Evolutionary conservation across 2,113 vertebrate genomes (phyloP).

Genomic region (Desmodus rotundus): DNA sequence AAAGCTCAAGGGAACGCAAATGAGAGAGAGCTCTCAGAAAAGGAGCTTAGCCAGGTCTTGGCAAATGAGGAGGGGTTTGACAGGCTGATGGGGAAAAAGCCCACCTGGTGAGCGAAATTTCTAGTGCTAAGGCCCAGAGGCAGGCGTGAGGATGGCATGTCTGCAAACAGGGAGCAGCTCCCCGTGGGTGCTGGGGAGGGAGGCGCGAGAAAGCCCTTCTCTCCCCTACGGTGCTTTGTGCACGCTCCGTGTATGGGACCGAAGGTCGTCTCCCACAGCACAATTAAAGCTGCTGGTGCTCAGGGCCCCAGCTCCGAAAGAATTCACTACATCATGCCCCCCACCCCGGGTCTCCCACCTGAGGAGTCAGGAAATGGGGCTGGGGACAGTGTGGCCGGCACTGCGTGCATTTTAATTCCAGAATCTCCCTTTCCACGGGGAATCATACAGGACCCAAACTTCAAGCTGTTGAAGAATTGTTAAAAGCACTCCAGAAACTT

Average conservation of each 20-base stretch:
- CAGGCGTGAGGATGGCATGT: accelerated
- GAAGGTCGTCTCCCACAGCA: not conserved
- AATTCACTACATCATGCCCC: not conserved
- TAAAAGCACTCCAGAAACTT: not conserved
- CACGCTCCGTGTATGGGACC: not conserved
- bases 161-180: not conserved
- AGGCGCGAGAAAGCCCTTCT: too few species aligned
- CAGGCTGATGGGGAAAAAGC: not conserved
- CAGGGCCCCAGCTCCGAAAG: not conserved
- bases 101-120: too few species aligned
- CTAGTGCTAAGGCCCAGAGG: too few species aligned
- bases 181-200: accelerated
- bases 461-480: not conserved
- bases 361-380: not conserved
- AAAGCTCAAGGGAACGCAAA: accelerated
- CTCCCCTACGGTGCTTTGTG: too few species aligned
- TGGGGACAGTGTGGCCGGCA: not conserved
- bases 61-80: too few species aligned
- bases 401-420: not conserved
- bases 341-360: accelerated
- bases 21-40: not conserved
- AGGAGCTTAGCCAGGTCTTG: not conserved
- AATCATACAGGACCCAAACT: not conserved
- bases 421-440: not conserved
- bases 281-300: not conserved